These are phyloP conservation scores for Dolichoris vasculosae DNA, from an alignment of 1,140 invertebrate genomes.

Conservation along the genomic window DNA sequence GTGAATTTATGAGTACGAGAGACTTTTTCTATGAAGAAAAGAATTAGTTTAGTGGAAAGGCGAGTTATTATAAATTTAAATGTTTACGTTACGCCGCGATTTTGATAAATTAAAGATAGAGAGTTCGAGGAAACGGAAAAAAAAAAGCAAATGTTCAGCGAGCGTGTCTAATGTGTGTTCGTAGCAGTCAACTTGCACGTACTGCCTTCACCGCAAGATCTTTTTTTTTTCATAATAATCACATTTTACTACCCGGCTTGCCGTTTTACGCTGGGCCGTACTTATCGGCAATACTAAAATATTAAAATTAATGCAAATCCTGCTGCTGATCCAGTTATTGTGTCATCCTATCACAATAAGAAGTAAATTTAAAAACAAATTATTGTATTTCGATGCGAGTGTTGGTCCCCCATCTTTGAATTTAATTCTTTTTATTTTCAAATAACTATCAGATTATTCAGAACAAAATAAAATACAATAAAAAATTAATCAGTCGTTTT, in stretches of 20 bases:
- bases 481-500: slow-evolving; percentile 9
- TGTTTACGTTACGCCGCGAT: neutral
- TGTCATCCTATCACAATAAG: slow-evolving; percentile 30
- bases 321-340: slow-evolving; percentile 42
- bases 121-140: neutral
- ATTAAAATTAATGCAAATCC: neutral
- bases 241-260: slow-evolving; percentile 33
- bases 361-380: slow-evolving; percentile 22
- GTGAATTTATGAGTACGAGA: neutral
- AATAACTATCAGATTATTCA: slow-evolving; percentile 47
- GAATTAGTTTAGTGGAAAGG: neutral
- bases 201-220: slow-evolving; percentile 36
- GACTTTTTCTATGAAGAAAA: neutral
- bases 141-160: slow-evolving; percentile 10
- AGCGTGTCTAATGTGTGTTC: slow-evolving; percentile 41
- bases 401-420: slow-evolving; percentile 47
- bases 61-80: slow-evolving; percentile 7
- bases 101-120: slow-evolving; percentile 22
- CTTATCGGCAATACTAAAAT: slow-evolving; percentile 13
- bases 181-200: slow-evolving; percentile 42
- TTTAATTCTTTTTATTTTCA: slow-evolving; percentile 48
- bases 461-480: slow-evolving; percentile 45
- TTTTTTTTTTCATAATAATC: slow-evolving; percentile 46
- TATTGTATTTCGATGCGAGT: slow-evolving; percentile 48
- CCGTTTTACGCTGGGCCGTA: slow-evolving; percentile 34